These are phyloP conservation scores for Miichthys miiuy DNA, from an alignment of 2,797 vertebrate species.

Conservation along the genomic window DNA sequence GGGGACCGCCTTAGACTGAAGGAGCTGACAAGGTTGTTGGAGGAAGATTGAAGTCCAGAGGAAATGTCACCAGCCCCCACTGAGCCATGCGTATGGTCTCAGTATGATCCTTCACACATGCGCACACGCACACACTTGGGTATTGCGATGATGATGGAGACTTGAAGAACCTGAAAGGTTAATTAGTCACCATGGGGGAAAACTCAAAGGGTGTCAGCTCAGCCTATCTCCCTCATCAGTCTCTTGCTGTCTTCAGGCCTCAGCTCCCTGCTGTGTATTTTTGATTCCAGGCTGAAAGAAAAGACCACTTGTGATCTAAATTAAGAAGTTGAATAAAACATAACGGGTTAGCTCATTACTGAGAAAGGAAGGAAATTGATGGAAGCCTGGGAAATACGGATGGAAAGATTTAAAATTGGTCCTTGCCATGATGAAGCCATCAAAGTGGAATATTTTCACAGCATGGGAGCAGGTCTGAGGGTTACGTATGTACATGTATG, in stretches of 20 bases:
- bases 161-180: constrained; percentile 72
- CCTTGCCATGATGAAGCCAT: constrained; percentile 12
- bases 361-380: background rate
- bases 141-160: constrained; percentile 42
- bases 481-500: background rate
- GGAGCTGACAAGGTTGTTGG: background rate
- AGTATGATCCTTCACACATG: constrained; percentile 29
- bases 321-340: constrained; percentile 49
- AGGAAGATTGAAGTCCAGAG: constrained; percentile 36
- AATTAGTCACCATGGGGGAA: constrained; percentile 72
- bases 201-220: constrained; percentile 63
- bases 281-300: constrained; percentile 53
- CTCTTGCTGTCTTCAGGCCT: constrained; percentile 44
- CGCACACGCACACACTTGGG: constrained; percentile 6
- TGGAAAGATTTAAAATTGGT: background rate
- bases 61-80: constrained; percentile 57
- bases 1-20: constrained; percentile 1
- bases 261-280: constrained; percentile 48
- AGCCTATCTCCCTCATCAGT: constrained; percentile 52
- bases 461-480: constrained; percentile 9
- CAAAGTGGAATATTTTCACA: background rate
- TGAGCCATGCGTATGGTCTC: constrained; percentile 8
- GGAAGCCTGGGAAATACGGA: background rate
- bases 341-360: constrained; percentile 49
- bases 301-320: constrained; percentile 71